Conservation (phyloP, 1,140 invertebrate genomes). For the Caenorhabditis briggsae region DNA sequence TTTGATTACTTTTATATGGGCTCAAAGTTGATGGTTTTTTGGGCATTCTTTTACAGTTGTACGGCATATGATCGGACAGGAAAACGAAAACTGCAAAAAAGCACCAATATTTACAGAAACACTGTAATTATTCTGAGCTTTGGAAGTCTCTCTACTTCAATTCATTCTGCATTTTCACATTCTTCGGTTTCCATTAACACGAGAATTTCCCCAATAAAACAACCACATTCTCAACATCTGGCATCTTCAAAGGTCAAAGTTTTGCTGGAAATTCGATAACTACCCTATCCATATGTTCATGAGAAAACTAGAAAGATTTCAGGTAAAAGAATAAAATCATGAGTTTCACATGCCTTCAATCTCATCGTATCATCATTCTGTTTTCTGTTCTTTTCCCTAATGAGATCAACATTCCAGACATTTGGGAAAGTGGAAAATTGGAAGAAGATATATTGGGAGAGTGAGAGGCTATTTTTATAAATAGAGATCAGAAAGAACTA, state of each 20-base stretch:
- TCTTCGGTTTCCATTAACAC: not conserved
- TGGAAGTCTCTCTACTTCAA: too few species aligned
- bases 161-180: not conserved
- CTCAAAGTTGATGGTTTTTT: too few species aligned
- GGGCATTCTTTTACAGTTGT: too few species aligned
- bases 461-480: not conserved
- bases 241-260: not conserved
- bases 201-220: not conserved
- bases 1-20: too few species aligned
- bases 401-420: conserved; percentile 46
- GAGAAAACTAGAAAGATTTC: not conserved
- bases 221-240: conserved; percentile 11
- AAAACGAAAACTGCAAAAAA: too few species aligned
- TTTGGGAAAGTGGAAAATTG: conserved; percentile 32
- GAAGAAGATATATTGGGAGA: not conserved
- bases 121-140: too few species aligned
- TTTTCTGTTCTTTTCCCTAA: conserved; percentile 36
- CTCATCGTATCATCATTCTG: not conserved
- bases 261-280: not conserved
- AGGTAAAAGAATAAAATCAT: not conserved
- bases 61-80: too few species aligned
- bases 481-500: not conserved
- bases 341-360: conserved; percentile 15
- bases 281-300: not conserved
- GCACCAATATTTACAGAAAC: too few species aligned